phyloP scores from a whole-genome alignment of 2,888 invertebrate species.

The Fragum whitleyi region DNA sequence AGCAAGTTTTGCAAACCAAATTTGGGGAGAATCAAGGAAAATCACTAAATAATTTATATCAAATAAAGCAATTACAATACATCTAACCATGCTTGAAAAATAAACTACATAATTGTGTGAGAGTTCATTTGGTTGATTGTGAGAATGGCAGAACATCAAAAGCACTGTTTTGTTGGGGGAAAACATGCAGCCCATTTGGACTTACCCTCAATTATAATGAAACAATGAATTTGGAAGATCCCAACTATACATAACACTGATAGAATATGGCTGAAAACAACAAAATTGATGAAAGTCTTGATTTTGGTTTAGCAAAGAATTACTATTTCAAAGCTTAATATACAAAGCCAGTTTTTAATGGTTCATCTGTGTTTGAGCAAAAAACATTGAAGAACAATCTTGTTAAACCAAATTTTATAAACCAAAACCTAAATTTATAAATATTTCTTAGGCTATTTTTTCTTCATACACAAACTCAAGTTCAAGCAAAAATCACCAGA shows the following conservation, averaged over 20 bases:
- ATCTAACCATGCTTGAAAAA: not conserved
- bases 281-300: too few relatives aligned
- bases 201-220: slow-evolving; percentile 22
- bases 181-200: slow-evolving; percentile 30
- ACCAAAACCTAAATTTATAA: too few relatives aligned
- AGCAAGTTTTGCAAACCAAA: not conserved
- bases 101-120: slow-evolving; percentile 12
- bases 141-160: slow-evolving; percentile 13
- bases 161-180: not conserved
- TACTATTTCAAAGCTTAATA: too few relatives aligned
- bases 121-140: not conserved
- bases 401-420: too few relatives aligned
- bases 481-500: too few relatives aligned
- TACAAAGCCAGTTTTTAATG: too few relatives aligned
- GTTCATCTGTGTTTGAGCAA: too few relatives aligned
- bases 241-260: slow-evolving; percentile 65
- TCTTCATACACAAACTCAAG: too few relatives aligned
- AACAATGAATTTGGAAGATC: not conserved
- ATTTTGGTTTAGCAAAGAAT: too few relatives aligned
- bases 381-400: too few relatives aligned
- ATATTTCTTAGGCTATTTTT: too few relatives aligned
- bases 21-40: not conserved
- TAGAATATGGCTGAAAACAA: slow-evolving; percentile 58
- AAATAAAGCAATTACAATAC: slow-evolving; percentile 4
- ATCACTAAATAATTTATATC: not conserved